phyloP scores from a whole-genome alignment of 2,797 vertebrate species.

The Phoeniculus purpureus region DNA sequence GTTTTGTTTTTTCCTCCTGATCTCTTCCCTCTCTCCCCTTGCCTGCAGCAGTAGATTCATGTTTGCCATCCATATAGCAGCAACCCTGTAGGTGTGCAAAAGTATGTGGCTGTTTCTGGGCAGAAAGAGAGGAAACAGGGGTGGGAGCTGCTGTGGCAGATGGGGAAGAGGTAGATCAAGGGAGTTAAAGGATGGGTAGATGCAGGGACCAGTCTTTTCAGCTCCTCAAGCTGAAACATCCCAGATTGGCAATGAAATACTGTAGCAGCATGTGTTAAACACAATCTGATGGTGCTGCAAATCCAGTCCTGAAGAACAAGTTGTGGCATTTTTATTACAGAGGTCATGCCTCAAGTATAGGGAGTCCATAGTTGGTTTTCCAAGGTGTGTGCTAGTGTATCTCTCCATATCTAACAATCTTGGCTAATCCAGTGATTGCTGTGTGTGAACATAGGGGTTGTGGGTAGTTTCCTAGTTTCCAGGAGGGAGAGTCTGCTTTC shows the following conservation, averaged over 20 bases:
- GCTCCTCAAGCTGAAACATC: background rate
- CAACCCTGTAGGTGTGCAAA: background rate
- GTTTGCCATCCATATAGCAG: background rate
- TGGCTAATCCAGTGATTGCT: background rate
- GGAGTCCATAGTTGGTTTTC: background rate
- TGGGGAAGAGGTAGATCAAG: background rate
- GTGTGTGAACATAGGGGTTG: fast-evolving
- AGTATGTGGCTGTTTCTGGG: background rate
- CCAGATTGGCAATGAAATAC: background rate
- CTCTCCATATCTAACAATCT: background rate
- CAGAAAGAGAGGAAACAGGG: background rate
- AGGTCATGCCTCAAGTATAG: background rate
- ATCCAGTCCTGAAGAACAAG: background rate
- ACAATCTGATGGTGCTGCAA: background rate
- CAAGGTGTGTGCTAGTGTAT: background rate
- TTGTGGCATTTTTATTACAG: background rate
- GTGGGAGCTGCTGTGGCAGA: background rate
- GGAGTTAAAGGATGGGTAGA: background rate
- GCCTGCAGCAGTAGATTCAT: background rate
- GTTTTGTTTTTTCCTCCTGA: background rate
- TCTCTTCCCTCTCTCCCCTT: background rate
- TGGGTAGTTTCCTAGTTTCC: background rate
- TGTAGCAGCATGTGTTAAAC: background rate
- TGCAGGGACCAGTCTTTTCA: background rate
- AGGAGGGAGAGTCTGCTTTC: background rate